These are phyloP conservation scores for Hyposoter didymator DNA, from an alignment of 2,888 invertebrate genomes.

Conservation along the genomic window DNA sequence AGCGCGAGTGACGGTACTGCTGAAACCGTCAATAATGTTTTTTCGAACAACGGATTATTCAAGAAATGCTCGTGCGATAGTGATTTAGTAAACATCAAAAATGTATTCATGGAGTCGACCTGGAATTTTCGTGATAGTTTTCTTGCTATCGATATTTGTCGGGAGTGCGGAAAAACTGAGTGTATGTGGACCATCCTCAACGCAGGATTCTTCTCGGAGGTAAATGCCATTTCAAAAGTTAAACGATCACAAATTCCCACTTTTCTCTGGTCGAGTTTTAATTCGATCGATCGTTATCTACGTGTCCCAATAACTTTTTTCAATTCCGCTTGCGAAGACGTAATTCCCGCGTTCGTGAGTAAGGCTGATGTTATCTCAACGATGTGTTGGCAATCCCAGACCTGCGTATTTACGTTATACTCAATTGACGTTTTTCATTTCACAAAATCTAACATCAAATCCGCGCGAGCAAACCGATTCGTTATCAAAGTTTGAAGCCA, in stretches of 20 bases:
- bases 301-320: background rate
- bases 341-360: conserved; percentile 5
- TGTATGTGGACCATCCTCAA: conserved; percentile 70
- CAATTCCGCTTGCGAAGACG: background rate
- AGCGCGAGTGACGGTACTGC: conserved; percentile 44
- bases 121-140: conserved; percentile 33
- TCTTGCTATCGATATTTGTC: conserved; percentile 54
- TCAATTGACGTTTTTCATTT: background rate
- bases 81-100: conserved; percentile 49
- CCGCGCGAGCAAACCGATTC: background rate
- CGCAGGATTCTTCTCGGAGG: conserved; percentile 66
- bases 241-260: background rate
- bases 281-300: background rate
- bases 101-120: conserved; percentile 64
- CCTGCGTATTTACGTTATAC: conserved; percentile 20
- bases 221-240: conserved; percentile 31
- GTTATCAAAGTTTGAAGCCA: background rate
- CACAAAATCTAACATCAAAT: background rate
- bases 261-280: background rate
- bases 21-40: conserved; percentile 54
- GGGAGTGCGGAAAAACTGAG: conserved; percentile 68
- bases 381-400: conserved; percentile 47
- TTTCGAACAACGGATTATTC: conserved; percentile 27
- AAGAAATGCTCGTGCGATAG: conserved; percentile 44
- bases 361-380: conserved; percentile 42